Conservation (phyloP, 92 coral and sea anemone species). For the Siderastrea radians region DNA sequence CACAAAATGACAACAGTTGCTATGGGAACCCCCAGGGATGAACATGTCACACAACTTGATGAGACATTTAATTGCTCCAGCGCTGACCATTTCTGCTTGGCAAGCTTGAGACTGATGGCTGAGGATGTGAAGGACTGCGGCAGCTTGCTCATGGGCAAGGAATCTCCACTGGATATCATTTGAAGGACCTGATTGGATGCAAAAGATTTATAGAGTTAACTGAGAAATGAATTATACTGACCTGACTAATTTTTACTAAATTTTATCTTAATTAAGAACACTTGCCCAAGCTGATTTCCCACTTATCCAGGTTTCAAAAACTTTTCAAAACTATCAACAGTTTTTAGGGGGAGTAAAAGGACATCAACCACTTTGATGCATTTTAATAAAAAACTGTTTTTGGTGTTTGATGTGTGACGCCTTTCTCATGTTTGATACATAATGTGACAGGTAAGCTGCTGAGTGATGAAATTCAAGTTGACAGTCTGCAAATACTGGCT, state of each 20-base stretch:
- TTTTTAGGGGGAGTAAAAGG: no score
- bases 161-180: conserved; percentile 46
- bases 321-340: no score
- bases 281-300: no score
- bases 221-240: neutral
- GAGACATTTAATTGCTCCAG: conserved; percentile 82
- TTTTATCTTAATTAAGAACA: no score
- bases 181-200: neutral
- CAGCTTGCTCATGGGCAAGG: conserved; percentile 81
- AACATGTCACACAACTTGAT: conserved; percentile 84
- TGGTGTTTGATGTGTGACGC: no score
- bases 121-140: conserved; percentile 78
- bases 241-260: neutral
- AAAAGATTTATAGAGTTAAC: neutral
- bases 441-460: no score
- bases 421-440: no score
- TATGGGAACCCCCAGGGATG: conserved; percentile 75
- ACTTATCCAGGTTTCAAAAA: no score
- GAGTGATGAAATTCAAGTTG: no score
- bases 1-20: conserved; percentile 78
- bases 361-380: no score
- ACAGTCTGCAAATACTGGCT: no score
- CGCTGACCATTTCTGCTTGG: conserved; percentile 82
- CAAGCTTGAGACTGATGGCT: conserved; percentile 73
- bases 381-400: no score